Base-by-base conservation (phyloP, 1,140 invertebrate species). In the Drosophila subpulchrella region DNA sequence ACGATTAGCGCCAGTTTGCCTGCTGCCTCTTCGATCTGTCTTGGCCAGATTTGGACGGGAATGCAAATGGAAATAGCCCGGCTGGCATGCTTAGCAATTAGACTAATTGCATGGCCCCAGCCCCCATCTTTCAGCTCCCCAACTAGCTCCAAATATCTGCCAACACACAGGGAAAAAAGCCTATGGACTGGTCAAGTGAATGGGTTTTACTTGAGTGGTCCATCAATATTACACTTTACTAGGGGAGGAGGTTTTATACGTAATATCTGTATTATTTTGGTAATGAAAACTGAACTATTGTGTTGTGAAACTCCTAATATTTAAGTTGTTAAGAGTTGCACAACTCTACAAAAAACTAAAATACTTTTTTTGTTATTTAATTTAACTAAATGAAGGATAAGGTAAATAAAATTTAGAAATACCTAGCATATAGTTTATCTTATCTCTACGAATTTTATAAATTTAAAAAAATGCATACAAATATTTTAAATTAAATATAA, bases 51-150 rank as follows among this genome's bases (percentile, higher is more conserved):
- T 65, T 17, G 48, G 41, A 11, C 3, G 39, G 27, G 54, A 70
- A 77, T 78, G 76, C 83, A 84, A 88, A 88, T 88, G 83, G 79
- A 80, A 88, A 88, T 88, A 75, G 79, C 60, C 56, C 17, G 59
- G 36, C 17, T 47, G 75, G 84, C 72, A 82, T 89, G 80, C 81
- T 88, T 84, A 78, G 81, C 84, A 88, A 88, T 88, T 88, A 88
- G 80, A 78, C 83, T 88, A 88, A 88, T 88, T 89, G 83, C 84
- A 77, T 89, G 72, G 67, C 55, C 76, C 73, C 57, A 70, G 60
- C 47, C 46, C 56, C 48, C 24, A 32, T 41, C 27, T 1, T 39
- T 27, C 15, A 15, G 38, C 6, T 11, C 34, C 78, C 34, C 62
- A 41, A 27, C 66, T 34, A 47, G 32, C 66, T 11, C 5, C 30